Percentiles rank a stretch among this genome's conserved stretches.
These are phyloP conservation scores for Vulpes lagopus DNA, from an alignment of 2,113 vertebrate species.

Conservation along the genomic window DNA sequence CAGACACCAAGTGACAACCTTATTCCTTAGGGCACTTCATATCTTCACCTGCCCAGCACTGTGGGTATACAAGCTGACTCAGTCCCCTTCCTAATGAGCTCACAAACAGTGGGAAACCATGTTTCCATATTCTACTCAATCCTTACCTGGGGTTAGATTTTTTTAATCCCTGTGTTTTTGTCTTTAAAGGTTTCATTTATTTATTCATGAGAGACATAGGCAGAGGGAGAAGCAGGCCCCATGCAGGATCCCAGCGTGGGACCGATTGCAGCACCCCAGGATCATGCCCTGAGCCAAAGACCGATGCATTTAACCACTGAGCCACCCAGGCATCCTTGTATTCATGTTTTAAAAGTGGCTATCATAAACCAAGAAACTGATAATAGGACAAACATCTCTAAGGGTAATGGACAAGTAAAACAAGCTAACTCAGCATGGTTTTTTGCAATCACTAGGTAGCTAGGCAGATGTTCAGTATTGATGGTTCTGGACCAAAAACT, in stretches of 20 bases:
- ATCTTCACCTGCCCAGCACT: neutral
- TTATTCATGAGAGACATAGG: too few species aligned
- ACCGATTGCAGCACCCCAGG: too few species aligned
- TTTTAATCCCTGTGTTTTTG: too few species aligned
- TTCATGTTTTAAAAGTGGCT: neutral
- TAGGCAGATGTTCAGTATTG: neutral
- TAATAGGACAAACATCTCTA: neutral
- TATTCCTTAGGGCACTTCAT: neutral
- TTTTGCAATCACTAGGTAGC: neutral
- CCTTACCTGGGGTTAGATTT: too few species aligned
- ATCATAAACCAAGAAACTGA: neutral
- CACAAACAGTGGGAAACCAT: neutral
- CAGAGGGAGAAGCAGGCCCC: too few species aligned
- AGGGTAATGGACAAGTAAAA: neutral
- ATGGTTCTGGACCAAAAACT: neutral
- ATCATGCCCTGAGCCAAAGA: too few species aligned
- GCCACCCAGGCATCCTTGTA: too few species aligned
- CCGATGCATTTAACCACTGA: too few species aligned
- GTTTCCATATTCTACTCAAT: neutral
- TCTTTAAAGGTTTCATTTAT: too few species aligned
- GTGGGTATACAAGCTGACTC: neutral
- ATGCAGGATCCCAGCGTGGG: too few species aligned
- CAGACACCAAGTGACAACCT: fast-evolving
- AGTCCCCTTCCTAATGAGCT: neutral
- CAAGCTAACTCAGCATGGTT: neutral